phyloP scores from a whole-genome alignment of 2,797 vertebrate genomes.

The Tarsius wallacei region DNA sequence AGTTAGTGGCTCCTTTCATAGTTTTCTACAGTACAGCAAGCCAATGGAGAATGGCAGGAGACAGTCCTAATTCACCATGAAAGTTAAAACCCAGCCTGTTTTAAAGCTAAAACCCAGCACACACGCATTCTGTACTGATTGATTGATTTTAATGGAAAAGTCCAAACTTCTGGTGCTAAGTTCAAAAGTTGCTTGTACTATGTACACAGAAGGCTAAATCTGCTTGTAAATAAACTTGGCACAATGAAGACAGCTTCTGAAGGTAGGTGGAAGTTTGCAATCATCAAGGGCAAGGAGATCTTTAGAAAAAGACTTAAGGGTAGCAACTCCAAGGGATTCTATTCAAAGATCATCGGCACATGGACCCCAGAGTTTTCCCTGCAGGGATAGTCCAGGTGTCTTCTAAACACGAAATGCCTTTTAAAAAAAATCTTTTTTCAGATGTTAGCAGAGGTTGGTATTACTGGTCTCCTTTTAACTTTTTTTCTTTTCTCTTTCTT shows the following conservation, averaged over 20 bases:
- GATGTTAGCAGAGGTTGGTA: conserved; percentile 54
- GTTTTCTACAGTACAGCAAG: not conserved
- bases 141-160: conserved; percentile 29
- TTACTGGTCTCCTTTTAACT: not conserved
- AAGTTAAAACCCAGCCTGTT: not conserved
- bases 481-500: not conserved
- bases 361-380: not conserved
- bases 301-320: conserved; percentile 32
- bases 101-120: conserved; percentile 12
- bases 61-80: not conserved
- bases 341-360: not conserved
- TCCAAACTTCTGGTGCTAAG: not conserved
- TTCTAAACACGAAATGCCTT: not conserved
- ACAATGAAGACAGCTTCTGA: not conserved
- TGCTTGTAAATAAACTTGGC: not conserved
- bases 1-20: conserved; percentile 58
- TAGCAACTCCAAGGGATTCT: not conserved
- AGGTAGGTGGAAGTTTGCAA: not conserved
- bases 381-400: not conserved
- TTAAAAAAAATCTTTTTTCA: not conserved
- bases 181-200: conserved; percentile 21
- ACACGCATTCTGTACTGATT: not conserved
- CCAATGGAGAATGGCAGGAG: conserved; percentile 32
- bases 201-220: not conserved
- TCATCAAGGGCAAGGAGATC: not conserved